phyloP scores from a whole-genome alignment of 2,797 vertebrate genomes.

The Hephaestus fuliginosus region DNA sequence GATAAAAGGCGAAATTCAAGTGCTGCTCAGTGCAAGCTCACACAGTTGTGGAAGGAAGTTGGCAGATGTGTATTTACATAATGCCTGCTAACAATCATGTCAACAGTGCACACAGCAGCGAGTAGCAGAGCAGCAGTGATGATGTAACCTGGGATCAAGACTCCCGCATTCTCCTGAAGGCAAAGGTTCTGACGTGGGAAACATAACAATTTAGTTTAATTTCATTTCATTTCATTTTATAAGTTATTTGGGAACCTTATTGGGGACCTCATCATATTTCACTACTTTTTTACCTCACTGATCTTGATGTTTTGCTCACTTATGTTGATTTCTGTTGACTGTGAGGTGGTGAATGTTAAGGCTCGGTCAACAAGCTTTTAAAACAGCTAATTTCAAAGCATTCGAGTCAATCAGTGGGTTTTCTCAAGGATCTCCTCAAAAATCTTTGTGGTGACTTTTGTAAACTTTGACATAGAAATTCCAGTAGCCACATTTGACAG shows the following conservation, averaged over 20 bases:
- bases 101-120: slow-evolving; percentile 12
- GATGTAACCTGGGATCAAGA: slow-evolving; percentile 44
- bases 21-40: slow-evolving; percentile 16
- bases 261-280: not conserved
- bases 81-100: slow-evolving; percentile 17
- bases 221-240: no score
- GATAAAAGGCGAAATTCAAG: not conserved
- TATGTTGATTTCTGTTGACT: not conserved
- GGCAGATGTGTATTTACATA: slow-evolving; percentile 39
- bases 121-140: slow-evolving; percentile 20
- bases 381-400: not conserved
- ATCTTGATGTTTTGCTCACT: not conserved
- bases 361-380: no score
- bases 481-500: not conserved
- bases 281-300: not conserved
- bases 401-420: not conserved
- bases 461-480: not conserved
- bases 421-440: not conserved
- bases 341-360: not conserved
- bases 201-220: not conserved
- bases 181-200: slow-evolving; percentile 2
- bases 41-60: not conserved
- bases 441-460: no score
- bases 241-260: no score
- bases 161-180: slow-evolving; percentile 13